Conservation (phyloP, 2,888 invertebrate genomes). For the Hirtodrosophila alboralis region DNA sequence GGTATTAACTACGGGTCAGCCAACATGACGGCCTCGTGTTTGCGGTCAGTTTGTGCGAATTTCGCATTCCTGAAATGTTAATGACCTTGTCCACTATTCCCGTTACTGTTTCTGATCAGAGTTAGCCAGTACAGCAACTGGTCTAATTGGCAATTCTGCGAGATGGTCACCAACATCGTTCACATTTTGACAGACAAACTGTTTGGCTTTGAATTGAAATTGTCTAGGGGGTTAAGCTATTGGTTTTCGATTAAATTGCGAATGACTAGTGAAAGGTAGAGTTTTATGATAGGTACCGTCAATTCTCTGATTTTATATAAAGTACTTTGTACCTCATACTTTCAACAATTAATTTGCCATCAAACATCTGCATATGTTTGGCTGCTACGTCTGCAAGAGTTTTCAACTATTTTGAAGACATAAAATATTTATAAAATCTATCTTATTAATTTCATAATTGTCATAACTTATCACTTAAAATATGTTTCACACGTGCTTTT, state of each 20-base stretch:
- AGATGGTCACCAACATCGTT: constrained; percentile 3
- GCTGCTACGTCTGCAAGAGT: too few species aligned
- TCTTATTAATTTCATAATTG: too few species aligned
- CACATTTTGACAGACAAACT: constrained; percentile 12
- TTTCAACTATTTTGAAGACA: too few species aligned
- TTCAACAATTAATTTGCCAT: too few species aligned
- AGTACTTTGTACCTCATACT: too few species aligned
- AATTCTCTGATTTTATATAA: too few species aligned
- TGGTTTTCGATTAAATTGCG: constrained; percentile 13
- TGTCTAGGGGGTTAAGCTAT: constrained; percentile 8
- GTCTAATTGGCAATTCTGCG: constrained; percentile 23
- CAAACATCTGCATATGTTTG: too few species aligned
- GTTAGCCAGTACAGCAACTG: constrained; percentile 1
- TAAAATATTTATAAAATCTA: too few species aligned
- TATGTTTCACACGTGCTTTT: too few species aligned
- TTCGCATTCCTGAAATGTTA: constrained; percentile 37
- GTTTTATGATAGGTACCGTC: too few species aligned
- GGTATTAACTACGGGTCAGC: constrained; percentile 9
- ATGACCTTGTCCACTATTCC: constrained; percentile 43
- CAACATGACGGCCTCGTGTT: constrained; percentile 18
- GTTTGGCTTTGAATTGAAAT: constrained; percentile 7
- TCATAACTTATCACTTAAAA: too few species aligned
- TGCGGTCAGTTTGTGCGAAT: constrained; percentile 22
- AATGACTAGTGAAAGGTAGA: neutral
- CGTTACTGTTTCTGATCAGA: neutral